Evolutionary conservation across 1,140 invertebrate genomes (phyloP), one percentile per base, ranked within the genome.

Genomic region (Ips nitidus): DNA sequence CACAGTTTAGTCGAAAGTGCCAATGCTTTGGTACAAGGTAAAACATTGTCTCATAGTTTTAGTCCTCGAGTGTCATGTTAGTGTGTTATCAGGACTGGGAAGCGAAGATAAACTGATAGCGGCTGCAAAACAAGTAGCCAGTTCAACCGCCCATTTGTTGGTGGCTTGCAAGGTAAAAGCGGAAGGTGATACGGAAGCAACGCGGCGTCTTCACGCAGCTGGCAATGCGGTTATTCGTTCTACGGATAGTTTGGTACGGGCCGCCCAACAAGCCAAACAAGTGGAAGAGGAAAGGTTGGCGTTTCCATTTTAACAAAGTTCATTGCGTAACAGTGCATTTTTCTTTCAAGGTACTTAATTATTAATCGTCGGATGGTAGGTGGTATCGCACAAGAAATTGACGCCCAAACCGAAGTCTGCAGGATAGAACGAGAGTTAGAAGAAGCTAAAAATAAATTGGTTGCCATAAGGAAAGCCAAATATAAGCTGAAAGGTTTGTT

Each of bases 161-260:
- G 95, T 99, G 39, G 98, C 98, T 2, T 99, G 98, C 81, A 98
- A 98, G 85, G 95, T 88, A 40, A 99, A 99, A 83, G 95, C 97
- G 0, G 97, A 99, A 83, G 93, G 94, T 1, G 92, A 96, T 64
- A 96, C 94, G 41, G 92, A 94, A 73, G 91, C 93, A 7, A 98
- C 97, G 43, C 90, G 95, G 69, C 87, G 96, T n/a, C 83, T 99
- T 36, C 94, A 97, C 82, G 87, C 91, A 38, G 98, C 98, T 4
- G 97, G 98, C 8, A 98, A 98, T 80, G 95, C 96, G 7, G 97
- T 99, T 1, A 99, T 98, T 83, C 86, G 94, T 73, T 98, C 98
- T 1, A 99, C 98, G 0, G 97, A 99, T 81, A 97, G 97, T 82
- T 82, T 99, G 70, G 98, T 99, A 6, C 85, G 89, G 41, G 94